A percentile compares a stretch with the other conserved stretches of the same genome.
phyloP scores from a whole-genome alignment of 2,113 vertebrate genomes.

The Cyprinodon variegatus region DNA sequence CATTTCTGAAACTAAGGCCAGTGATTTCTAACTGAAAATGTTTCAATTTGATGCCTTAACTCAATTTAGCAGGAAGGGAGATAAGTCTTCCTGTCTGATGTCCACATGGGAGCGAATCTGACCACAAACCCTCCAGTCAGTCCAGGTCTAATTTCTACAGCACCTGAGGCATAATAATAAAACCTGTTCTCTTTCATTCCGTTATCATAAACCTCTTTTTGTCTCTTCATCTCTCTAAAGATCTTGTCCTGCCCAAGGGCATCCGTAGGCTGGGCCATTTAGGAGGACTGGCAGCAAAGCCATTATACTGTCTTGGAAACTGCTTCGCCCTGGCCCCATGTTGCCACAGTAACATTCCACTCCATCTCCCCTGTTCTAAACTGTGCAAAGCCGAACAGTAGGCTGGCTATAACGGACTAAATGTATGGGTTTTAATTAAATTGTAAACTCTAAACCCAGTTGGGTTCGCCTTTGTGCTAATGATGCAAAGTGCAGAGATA shows the following conservation, averaged over 20 bases:
- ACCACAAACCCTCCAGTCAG: neutral
- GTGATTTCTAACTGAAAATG: too few relatives aligned
- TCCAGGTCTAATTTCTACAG: neutral
- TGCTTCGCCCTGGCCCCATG: slow-evolving; percentile 8
- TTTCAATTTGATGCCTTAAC: too few relatives aligned
- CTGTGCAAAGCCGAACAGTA: neutral
- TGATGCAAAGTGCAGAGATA: neutral
- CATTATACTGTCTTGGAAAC: slow-evolving; percentile 28
- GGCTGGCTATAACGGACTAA: slow-evolving; percentile 12
- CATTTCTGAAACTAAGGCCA: too few relatives aligned
- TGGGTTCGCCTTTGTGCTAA: slow-evolving; percentile 1
- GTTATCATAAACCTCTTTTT: slow-evolving; percentile 1
- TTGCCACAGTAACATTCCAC: slow-evolving; percentile 47
- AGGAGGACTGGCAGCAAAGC: slow-evolving; percentile 33
- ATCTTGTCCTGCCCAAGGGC: slow-evolving; percentile 11
- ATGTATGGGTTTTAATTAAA: slow-evolving; percentile 8
- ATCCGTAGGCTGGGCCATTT: slow-evolving; percentile 18
- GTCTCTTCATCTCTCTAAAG: neutral
- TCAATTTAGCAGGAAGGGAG: too few relatives aligned
- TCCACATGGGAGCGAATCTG: neutral
- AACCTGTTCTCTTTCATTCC: neutral
- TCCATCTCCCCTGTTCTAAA: slow-evolving; percentile 12
- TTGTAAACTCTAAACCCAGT: neutral
- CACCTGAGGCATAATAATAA: neutral
- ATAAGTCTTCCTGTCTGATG: too few relatives aligned